These are phyloP conservation scores for Sander vitreus DNA, from an alignment of 2,113 vertebrate species.

Conservation along the genomic window DNA sequence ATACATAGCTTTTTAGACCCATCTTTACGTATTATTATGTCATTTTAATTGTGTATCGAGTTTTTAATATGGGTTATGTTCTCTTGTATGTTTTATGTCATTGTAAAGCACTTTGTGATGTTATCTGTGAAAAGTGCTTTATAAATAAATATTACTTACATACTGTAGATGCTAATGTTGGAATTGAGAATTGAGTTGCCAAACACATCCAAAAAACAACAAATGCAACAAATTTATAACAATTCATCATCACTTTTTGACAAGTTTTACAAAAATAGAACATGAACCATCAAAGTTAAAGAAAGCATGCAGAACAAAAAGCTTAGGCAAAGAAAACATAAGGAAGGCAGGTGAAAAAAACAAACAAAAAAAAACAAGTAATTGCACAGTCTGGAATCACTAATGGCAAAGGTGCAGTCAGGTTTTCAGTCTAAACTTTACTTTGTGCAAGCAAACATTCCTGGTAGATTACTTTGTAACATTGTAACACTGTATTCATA, in stretches of 20 bases:
- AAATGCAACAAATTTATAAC: background rate
- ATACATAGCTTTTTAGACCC: no score
- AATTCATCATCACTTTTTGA: background rate
- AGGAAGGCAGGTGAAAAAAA: background rate
- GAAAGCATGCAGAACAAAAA: background rate
- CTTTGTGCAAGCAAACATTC: no score
- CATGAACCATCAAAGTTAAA: background rate
- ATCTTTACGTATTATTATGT: no score
- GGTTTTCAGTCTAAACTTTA: constrained; percentile 5
- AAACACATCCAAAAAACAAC: background rate
- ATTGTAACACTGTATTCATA: no score
- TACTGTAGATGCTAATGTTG: background rate
- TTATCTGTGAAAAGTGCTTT: no score
- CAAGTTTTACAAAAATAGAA: background rate
- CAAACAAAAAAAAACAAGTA: background rate
- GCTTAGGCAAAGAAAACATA: background rate
- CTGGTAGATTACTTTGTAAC: no score
- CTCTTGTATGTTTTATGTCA: no score
- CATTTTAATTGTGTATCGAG: no score
- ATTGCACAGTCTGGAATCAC: background rate
- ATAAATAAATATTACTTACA: no score
- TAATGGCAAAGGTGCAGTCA: background rate
- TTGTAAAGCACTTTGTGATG: no score
- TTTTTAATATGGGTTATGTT: no score
- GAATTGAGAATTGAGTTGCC: background rate